These are phyloP conservation scores for Monarcha castaneiventris DNA, from an alignment of 2,113 vertebrate genomes.

Conservation along the genomic window DNA sequence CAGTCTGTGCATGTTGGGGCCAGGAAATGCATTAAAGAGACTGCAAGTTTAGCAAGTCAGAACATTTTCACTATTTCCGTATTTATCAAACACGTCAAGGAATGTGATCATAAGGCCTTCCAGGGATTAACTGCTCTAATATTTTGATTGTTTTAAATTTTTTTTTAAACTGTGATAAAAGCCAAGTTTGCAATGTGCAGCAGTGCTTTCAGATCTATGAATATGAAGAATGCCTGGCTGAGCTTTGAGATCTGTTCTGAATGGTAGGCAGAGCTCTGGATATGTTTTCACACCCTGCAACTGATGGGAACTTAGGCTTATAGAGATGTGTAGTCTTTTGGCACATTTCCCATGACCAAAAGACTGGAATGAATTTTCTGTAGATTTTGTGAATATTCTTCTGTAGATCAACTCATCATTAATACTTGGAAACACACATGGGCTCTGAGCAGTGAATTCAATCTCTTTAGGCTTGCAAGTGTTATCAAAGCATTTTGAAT, in stretches of 20 bases:
- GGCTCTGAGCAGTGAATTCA: neutral
- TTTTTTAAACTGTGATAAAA: constrained; percentile 25
- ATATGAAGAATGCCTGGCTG: neutral
- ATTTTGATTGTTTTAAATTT: neutral
- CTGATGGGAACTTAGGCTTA: neutral
- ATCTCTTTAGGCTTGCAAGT: neutral
- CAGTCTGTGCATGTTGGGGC: constrained; percentile 36
- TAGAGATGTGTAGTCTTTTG: constrained; percentile 23
- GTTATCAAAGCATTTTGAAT: neutral
- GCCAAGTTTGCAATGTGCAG: constrained; percentile 15
- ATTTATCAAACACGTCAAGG: constrained; percentile 66
- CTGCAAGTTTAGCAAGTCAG: constrained; percentile 65
- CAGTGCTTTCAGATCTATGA: constrained; percentile 30
- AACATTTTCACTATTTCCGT: constrained; percentile 63
- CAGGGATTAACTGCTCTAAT: constrained; percentile 58
- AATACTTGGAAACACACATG: neutral
- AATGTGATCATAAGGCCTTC: constrained; percentile 60
- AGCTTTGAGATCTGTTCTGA: constrained; percentile 24
- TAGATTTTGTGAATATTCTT: neutral
- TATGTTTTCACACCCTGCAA: neutral
- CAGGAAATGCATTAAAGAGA: constrained; percentile 21
- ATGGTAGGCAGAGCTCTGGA: neutral
- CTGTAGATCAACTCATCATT: neutral
- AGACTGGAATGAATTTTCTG: neutral
- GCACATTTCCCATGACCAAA: neutral